Percentiles rank a stretch among this genome's conserved stretches.
Evolutionary conservation across 1,140 invertebrate genomes (phyloP).

Genomic region (Mycetomoellerius zeteki): DNA sequence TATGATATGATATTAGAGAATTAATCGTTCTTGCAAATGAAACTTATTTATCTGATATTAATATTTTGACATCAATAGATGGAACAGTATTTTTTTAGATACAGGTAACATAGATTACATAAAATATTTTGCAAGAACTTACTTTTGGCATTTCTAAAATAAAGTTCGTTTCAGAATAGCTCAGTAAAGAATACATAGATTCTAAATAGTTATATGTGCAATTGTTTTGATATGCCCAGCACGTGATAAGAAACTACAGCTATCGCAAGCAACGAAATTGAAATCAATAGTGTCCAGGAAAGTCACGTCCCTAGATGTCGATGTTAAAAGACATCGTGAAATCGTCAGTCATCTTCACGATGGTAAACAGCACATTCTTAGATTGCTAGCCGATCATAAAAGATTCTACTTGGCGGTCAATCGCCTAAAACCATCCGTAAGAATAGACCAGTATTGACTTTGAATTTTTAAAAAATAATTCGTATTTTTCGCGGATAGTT

Average conservation of each 20-base stretch:
- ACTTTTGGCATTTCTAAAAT: neutral
- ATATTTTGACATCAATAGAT: neutral
- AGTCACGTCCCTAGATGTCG: constrained; percentile 86
- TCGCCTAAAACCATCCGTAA: constrained; percentile 87
- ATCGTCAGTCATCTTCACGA: constrained; percentile 87
- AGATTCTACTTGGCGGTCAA: constrained; percentile 88
- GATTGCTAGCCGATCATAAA: constrained; percentile 87
- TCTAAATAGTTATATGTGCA: neutral
- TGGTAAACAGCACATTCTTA: constrained; percentile 87
- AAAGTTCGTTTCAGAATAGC: neutral
- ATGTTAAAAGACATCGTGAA: constrained; percentile 87
- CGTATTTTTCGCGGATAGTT: constrained; percentile 20
- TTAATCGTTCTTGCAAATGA: constrained; percentile 7
- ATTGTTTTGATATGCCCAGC: constrained; percentile 80
- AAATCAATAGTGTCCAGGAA: constrained; percentile 87
- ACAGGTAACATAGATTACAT: constrained; percentile 11
- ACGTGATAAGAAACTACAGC: constrained; percentile 88
- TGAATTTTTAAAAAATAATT: constrained; percentile 55
- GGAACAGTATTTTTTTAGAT: neutral
- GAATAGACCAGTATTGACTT: constrained; percentile 46
- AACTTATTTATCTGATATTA: neutral
- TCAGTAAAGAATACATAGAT: neutral
- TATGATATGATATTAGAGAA: neutral
- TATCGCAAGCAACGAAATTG: constrained; percentile 86
- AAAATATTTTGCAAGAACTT: neutral